phyloP scores from a whole-genome alignment of 2,113 vertebrate species.

The Cricetomys ansorgei region DNA sequence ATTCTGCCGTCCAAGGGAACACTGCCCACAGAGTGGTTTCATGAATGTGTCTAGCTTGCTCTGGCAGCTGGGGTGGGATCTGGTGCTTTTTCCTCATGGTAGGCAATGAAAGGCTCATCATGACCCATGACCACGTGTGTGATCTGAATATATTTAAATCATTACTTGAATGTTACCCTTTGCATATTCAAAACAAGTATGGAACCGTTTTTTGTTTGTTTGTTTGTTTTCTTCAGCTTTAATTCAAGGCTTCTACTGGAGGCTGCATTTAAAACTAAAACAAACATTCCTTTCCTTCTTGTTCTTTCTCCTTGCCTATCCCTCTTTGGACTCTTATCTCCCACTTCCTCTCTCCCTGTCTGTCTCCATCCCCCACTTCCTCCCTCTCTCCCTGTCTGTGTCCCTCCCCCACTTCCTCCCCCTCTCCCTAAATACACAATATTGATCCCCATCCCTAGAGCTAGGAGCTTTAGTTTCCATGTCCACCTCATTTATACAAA shows the following conservation, averaged over 20 bases:
- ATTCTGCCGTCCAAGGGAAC: background rate
- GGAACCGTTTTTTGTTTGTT: background rate
- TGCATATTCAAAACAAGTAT: constrained; percentile 46
- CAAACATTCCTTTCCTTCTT: background rate
- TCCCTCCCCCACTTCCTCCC: background rate
- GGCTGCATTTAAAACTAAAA: constrained; percentile 41
- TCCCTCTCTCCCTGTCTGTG: background rate
- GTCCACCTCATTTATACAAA: background rate
- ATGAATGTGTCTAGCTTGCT: background rate
- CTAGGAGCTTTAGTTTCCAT: background rate
- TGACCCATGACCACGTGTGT: background rate
- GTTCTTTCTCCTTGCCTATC: background rate
- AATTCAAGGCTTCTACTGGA: background rate
- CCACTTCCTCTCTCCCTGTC: no score
- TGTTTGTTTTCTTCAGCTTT: background rate
- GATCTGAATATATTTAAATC: constrained; percentile 45
- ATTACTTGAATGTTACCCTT: constrained; percentile 45
- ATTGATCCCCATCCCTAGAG: background rate
- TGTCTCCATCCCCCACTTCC: no score
- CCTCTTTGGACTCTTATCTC: background rate
- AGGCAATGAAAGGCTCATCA: constrained; percentile 8
- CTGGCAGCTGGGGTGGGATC: background rate
- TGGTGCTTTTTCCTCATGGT: background rate
- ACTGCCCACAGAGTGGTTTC: background rate
- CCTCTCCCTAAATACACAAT: background rate